Evolutionary conservation across 1,140 invertebrate genomes (phyloP).

Genomic region (Brachionus paranguensis): DNA sequence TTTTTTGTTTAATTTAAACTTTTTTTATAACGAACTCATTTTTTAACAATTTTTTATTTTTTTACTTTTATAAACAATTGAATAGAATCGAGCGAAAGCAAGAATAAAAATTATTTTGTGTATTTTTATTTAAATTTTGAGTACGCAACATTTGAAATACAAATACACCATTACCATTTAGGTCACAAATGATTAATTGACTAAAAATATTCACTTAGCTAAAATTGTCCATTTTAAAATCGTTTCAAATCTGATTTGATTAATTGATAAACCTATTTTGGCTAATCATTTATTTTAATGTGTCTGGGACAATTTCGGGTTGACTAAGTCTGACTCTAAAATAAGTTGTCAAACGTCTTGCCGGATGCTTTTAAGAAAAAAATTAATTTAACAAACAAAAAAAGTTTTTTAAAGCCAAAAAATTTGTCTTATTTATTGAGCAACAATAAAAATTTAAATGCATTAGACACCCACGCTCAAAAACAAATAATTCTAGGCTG

Average conservation of each 20-base stretch:
- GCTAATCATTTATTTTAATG: background rate
- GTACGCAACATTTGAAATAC: background rate
- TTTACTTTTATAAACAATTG: background rate
- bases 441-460: background rate
- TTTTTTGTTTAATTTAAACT: background rate
- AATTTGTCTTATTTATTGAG: background rate
- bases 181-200: constrained; percentile 2
- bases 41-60: background rate
- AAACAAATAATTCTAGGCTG: background rate
- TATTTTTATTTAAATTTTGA: background rate
- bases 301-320: background rate
- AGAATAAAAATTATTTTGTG: background rate
- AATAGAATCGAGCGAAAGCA: background rate
- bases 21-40: background rate
- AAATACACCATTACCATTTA: background rate
- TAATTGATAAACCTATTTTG: background rate
- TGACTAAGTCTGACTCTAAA: background rate
- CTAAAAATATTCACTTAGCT: background rate
- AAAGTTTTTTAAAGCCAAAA: background rate
- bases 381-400: background rate
- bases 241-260: constrained; percentile 11
- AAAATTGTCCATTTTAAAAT: background rate
- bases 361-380: background rate
- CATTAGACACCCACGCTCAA: background rate
- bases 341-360: background rate